Evolutionary conservation across 2,797 vertebrate species (phyloP).

Genomic region (Anas georgica): DNA sequence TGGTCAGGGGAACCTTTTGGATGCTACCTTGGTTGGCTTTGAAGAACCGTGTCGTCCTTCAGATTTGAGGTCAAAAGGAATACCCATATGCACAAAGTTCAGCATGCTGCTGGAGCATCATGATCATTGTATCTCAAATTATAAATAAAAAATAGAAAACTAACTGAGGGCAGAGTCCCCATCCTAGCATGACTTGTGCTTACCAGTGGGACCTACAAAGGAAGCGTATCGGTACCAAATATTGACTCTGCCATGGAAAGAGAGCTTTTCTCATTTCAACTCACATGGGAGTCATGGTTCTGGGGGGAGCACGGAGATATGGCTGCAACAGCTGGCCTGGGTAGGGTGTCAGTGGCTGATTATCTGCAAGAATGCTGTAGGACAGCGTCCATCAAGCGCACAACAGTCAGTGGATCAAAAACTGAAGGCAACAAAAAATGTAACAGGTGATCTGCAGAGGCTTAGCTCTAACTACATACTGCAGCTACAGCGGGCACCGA

Average conservation of each 20-base stretch:
- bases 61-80: neutral
- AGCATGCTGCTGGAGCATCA: neutral
- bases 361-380: neutral
- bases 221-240: neutral
- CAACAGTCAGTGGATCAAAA: neutral
- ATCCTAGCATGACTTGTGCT: neutral
- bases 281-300: neutral
- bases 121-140: neutral
- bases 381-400: neutral
- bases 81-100: neutral
- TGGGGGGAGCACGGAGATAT: neutral
- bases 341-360: neutral
- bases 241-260: neutral
- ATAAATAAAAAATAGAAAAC: neutral
- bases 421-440: neutral
- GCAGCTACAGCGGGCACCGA: neutral
- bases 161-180: neutral
- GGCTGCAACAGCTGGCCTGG: neutral
- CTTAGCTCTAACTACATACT: neutral
- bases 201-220: neutral
- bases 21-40: neutral
- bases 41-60: neutral
- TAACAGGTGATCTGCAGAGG: neutral
- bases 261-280: neutral
- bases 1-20: neutral